Base-by-base conservation (phyloP, 2,113 vertebrate species). In the Plecotus auritus region DNA sequence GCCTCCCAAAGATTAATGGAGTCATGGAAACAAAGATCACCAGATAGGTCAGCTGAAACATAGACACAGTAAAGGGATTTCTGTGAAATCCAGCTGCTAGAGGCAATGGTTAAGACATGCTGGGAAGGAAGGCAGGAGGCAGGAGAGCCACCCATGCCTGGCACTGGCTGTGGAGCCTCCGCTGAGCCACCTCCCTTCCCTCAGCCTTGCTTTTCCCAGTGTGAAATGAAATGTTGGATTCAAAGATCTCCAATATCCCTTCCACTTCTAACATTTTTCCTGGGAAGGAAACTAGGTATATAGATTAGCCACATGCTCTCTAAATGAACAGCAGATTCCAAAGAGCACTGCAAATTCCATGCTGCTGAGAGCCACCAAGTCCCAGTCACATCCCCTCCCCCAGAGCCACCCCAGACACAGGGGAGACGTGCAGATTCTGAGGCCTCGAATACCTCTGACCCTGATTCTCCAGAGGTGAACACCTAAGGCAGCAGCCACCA, bases 271-370 rank as follows among this genome's bases (percentile, higher is more conserved):
- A 92, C 42, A 78, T 80, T 83, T 91, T 42, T 1, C 40, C 18
- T 61, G 2, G 22, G 23, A 64, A 73, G 22, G 28, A 74, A 77
- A 85, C 16, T 69, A n/a, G 47, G 28, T 72, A 82, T 56, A 88
- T 95, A 94, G 88, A 70, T 70, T 59, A 90, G 13, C 76, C 56
- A 54, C 11, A 40, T 23, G 7, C 30, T 92, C n/a, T 93, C 49
- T 84, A 87, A 89, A 77, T 73, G 42, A 95, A 94, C 11, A 85
- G 32, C 37, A 81, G 51, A 82, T 84, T 82, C 40, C 26, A 93
- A 91, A 89, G n/a, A 88, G 37, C 17, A 30, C 18, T 26, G 5
- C 9, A 67, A 17, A 49, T 61, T 73, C 47, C 49, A 54, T 1
- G 5, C 32, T 76, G 40, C 59, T n/a, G 4, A 88, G 81, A 85